Base-by-base conservation (phyloP, 2,113 vertebrate genomes). In the Festucalex cinctus region DNA sequence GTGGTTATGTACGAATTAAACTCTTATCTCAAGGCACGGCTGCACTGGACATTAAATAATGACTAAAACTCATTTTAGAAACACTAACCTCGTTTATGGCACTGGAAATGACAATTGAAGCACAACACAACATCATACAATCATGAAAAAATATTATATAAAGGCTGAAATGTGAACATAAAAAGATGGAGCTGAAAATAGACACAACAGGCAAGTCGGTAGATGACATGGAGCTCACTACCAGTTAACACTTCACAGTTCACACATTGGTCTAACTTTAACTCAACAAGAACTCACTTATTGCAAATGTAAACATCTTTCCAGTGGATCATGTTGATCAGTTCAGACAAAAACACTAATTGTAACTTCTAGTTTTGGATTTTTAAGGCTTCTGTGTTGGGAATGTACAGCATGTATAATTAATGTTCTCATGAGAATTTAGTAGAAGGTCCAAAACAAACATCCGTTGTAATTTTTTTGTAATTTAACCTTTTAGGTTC, bases 231-330 rank as follows among this genome's bases (percentile, higher is more conserved):
- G 78, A 85, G 70, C 65, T 61, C 74, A 82, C 63, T 72, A 72
- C 49, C 62, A 68, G 68, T 74, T 65, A 60, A 77, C 69, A 1
- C 19, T 51, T 51, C 20, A 77, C 69, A 1, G 6, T 51, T 51
- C 20, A 51, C 48, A 1, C 3, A 51, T 10, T 22, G 48, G 48
- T 51, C n/a, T 51, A n/a, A n/a, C 48, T 51, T 22, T 51, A 20
- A 85, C 70, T 79, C 84, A 87, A 88, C 66, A 75, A 86, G 26
- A 57, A 24, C 4, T 26, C 26, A 14, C 54, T 91, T 91, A 91
- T 90, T 91, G 90, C 89, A 85, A 90, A 90, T 89, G 89, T 90
- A 88, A 88, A 90, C 85, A 82, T 68, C 81, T 75, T 75, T 87
- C 66, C 44, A 60, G 79, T 71, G 76, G 79, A 77, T 83, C 69